Evolutionary conservation across 2,113 vertebrate genomes (phyloP).

Genomic region (Carettochelys insculpta): DNA sequence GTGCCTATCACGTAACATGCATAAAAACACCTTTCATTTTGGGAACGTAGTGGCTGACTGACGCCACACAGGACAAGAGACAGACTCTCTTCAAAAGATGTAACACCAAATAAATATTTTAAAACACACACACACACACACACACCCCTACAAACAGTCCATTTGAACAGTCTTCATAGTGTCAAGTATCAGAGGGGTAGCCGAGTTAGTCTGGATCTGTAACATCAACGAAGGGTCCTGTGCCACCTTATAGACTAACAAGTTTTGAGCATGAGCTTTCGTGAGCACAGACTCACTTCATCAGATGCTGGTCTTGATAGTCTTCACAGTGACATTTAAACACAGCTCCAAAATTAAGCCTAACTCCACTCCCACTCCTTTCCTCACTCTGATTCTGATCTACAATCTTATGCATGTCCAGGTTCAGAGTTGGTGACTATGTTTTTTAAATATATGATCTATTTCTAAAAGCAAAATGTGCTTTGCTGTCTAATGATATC

Average conservation of each 20-base stretch:
- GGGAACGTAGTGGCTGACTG: background rate
- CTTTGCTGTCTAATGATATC: slow-evolving; percentile 15
- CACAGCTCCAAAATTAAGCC: background rate
- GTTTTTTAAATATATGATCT: background rate
- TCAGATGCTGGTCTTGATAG: too few species aligned
- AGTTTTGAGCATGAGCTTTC: too few species aligned
- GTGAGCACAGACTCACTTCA: too few species aligned
- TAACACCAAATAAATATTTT: slow-evolving; percentile 10
- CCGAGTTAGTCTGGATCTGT: too few species aligned
- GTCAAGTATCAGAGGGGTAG: too few species aligned
- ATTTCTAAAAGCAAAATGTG: background rate
- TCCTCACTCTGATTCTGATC: rapidly evolving
- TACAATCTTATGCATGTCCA: background rate
- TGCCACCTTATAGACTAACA: too few species aligned
- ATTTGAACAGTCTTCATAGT: background rate
- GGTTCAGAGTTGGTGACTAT: background rate
- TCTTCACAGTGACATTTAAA: background rate
- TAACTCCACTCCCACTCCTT: background rate
- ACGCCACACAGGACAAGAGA: background rate
- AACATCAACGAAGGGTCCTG: too few species aligned
- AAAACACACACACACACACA: background rate
- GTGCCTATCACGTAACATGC: background rate
- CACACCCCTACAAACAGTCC: background rate
- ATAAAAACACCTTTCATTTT: background rate
- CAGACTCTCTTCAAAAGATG: background rate